A percentile compares a stretch with the other conserved stretches of the same genome.
These are phyloP conservation scores for Gyrodactylus salaris DNA, from an alignment of 1,140 invertebrate genomes.

Conservation along the genomic window DNA sequence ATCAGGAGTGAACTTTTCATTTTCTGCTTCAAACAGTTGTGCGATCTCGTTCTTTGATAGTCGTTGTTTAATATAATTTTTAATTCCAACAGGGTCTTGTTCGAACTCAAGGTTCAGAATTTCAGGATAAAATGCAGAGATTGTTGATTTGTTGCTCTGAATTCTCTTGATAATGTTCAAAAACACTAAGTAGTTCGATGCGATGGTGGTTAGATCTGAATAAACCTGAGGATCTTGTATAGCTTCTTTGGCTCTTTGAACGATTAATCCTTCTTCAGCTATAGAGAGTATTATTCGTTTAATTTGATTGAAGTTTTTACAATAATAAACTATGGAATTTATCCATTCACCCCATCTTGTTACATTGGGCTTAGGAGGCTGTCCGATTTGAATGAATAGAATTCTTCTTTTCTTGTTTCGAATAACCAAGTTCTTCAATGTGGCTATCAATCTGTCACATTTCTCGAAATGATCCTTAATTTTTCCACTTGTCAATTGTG, in stretches of 20 bases:
- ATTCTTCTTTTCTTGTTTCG: not conserved
- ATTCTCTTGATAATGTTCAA: not conserved
- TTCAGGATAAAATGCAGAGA: too few species aligned
- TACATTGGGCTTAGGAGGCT: not conserved
- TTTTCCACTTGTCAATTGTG: not conserved
- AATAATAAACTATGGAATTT: not conserved
- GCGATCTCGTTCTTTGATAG: too few species aligned
- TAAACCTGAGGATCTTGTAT: not conserved
- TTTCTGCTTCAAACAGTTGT: too few species aligned
- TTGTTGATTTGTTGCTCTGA: too few species aligned
- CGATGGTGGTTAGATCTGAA: not conserved
- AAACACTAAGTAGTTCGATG: not conserved
- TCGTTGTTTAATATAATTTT: too few species aligned
- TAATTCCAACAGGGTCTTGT: too few species aligned
- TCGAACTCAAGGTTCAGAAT: too few species aligned
- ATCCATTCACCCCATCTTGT: not conserved
- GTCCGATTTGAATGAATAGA: not conserved
- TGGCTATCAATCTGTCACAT: not conserved
- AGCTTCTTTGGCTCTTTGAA: not conserved
- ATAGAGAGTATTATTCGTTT: not conserved
- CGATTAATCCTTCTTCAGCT: not conserved
- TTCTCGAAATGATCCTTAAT: not conserved
- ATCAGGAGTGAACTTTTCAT: too few species aligned
- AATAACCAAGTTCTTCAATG: not conserved
- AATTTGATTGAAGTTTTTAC: not conserved